Evolutionary conservation across 2,888 invertebrate genomes (phyloP), one percentile per base, ranked within the genome.

Genomic region (Apantesis nais): DNA sequence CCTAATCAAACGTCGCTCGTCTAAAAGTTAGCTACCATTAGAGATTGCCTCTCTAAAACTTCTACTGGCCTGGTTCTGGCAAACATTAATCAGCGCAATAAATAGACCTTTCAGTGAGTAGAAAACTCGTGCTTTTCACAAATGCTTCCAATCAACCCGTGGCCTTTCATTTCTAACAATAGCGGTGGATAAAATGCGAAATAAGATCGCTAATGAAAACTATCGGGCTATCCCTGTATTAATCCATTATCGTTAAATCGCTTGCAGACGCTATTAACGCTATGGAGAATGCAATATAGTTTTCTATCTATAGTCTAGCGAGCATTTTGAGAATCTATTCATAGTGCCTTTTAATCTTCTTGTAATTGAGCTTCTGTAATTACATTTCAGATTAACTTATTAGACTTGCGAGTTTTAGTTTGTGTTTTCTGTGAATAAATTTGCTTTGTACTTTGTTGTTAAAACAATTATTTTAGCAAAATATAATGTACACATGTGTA

Each of bases 31-130:
- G 39, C 68, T 69, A 66, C 71, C 62, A 69, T 75, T 72, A 80
- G 76, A 71, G 67, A 75, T 77, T 74, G 74, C 74, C 77, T 77
- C 75, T 79, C 76, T 74, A 79, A 73, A 81, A 80, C 72, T 79
- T 76, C 58, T 73, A 25, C 60, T 55, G 12, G 44, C 68, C 72
- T 72, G 72, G 72, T 72, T 67, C 81, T 78, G 75, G 83, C 83
- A 83, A 89, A 88, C 86, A 89, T 90, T 90, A 90, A 91, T 91
- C 90, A 90, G 87, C 72, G 82, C 81, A 86, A 86, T 87, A 89
- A 86, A 85, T 83, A 79, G 83, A 70, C 78, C 84, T 80, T 80
- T 85, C 76, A 84, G 81, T 81, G 83, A 84, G 80, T 80, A 81
- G 82, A 82, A 85, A 86, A 86, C 86, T 88, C 88, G 88, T 89